These are phyloP conservation scores for pig (Sus scrofa) DNA, from an alignment of 2,113 vertebrate species.

Conservation along the genomic window T2T-Sscrofa CM000818.6:9748501-9749000, in stretches of 20 bases:
- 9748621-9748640: background rate
- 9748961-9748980: conserved; percentile 89
- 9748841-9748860: conserved; percentile 70
- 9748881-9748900: conserved; percentile 84
- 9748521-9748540: no score
- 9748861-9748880: conserved; percentile 79
- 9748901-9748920: conserved; percentile 64
- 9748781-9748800: conserved; percentile 79
- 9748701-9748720: conserved; percentile 81
- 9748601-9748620: background rate
- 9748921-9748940: conserved; percentile 79
- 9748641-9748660: conserved; percentile 68
- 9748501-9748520: no score
- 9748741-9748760: conserved; percentile 77
- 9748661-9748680: conserved; percentile 86
- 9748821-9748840: conserved; percentile 41
- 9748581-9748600: background rate
- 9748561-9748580: background rate
- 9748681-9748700: conserved; percentile 83
- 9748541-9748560: background rate
- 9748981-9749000: conserved; percentile 89
- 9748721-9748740: conserved; percentile 79
- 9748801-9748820: conserved; percentile 72
- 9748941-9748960: conserved; percentile 76
- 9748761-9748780: conserved; percentile 72